phyloP scores from a whole-genome alignment of 92 coral and sea anemone genomes.

The Parazoanthus darwini region DNA sequence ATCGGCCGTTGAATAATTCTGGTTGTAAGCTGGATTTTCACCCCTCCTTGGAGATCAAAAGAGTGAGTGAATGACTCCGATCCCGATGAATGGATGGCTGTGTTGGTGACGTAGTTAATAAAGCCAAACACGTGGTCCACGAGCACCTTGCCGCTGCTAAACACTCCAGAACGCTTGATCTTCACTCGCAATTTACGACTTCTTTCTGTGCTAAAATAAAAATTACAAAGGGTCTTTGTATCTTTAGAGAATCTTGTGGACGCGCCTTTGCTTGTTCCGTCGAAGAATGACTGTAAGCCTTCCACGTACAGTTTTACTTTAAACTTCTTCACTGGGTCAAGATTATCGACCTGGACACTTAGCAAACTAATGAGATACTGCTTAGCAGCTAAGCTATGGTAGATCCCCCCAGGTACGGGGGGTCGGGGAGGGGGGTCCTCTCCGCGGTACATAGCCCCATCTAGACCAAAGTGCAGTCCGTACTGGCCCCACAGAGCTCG shows the following conservation, averaged over 20 bases:
- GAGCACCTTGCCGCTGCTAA: slow-evolving; percentile 29
- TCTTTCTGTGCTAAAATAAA: slow-evolving; percentile 10
- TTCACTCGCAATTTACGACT: slow-evolving; percentile 24
- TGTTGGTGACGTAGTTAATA: slow-evolving; percentile 7
- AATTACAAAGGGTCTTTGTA: slow-evolving; percentile 13
- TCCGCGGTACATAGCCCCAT: slow-evolving; percentile 71
- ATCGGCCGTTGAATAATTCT: slow-evolving; percentile 35
- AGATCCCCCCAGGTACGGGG: slow-evolving; percentile 16
- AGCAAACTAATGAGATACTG: slow-evolving; percentile 33
- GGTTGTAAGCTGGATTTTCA: slow-evolving; percentile 49
- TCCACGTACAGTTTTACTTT: slow-evolving; percentile 36
- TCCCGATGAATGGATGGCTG: not conserved
- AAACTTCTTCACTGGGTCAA: slow-evolving; percentile 42
- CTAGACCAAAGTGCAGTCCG: slow-evolving; percentile 36
- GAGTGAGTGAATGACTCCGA: slow-evolving; percentile 43
- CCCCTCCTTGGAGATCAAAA: slow-evolving; percentile 1
- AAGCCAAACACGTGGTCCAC: slow-evolving; percentile 16
- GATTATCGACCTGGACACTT: slow-evolving; percentile 47
- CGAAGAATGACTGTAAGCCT: slow-evolving; percentile 12
- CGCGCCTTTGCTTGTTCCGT: slow-evolving; percentile 22
- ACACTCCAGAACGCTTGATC: slow-evolving; percentile 29
- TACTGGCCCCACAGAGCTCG: slow-evolving; percentile 42
- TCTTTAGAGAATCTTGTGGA: slow-evolving; percentile 20
- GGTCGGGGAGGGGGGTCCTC: slow-evolving; percentile 30
- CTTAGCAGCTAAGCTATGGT: slow-evolving; percentile 30